Evolutionary conservation across 1,140 invertebrate genomes (phyloP).

Genomic region (Lordiphosa clarofinis): DNA sequence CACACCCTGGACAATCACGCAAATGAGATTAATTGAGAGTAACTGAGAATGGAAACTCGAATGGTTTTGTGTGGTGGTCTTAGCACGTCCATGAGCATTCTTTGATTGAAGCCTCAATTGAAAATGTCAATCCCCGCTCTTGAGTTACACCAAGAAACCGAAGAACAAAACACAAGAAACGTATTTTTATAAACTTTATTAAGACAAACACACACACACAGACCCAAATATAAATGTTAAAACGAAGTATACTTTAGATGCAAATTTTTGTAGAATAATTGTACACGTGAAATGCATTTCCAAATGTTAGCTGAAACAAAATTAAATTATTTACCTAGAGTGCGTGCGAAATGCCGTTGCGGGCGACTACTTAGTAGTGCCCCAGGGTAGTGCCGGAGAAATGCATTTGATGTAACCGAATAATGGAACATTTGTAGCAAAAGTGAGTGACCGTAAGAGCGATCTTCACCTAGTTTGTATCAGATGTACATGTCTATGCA

Average conservation of each 20-base stretch:
- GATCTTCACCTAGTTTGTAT: no score
- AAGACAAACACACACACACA: conserved; percentile 25
- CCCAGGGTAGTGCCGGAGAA: conserved; percentile 4
- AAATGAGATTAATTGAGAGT: conserved; percentile 27
- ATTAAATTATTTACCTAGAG: background rate
- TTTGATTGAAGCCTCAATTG: conserved; percentile 50
- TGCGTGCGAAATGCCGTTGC: no score
- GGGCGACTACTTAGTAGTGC: no score
- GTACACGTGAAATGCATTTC: conserved; percentile 57
- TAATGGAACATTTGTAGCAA: conserved; percentile 18
- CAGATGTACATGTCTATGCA: background rate
- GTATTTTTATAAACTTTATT: conserved; percentile 64
- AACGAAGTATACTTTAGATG: conserved; percentile 55
- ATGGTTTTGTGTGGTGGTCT: conserved; percentile 37
- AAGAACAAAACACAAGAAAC: conserved; percentile 3
- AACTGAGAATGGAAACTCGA: background rate
- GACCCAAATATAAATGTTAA: conserved; percentile 41
- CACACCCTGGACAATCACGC: conserved; percentile 70
- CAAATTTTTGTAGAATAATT: conserved; percentile 64
- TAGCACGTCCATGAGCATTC: conserved; percentile 36
- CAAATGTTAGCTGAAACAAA: conserved; percentile 44
- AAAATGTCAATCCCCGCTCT: conserved; percentile 44
- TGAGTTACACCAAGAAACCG: conserved; percentile 34
- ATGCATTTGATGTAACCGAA: conserved; percentile 29
- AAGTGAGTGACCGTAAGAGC: conserved; percentile 3